Evolutionary conservation across 2,888 invertebrate genomes (phyloP), one percentile per base, ranked within the genome.

Genomic region (Leptopilina syphax): DNA sequence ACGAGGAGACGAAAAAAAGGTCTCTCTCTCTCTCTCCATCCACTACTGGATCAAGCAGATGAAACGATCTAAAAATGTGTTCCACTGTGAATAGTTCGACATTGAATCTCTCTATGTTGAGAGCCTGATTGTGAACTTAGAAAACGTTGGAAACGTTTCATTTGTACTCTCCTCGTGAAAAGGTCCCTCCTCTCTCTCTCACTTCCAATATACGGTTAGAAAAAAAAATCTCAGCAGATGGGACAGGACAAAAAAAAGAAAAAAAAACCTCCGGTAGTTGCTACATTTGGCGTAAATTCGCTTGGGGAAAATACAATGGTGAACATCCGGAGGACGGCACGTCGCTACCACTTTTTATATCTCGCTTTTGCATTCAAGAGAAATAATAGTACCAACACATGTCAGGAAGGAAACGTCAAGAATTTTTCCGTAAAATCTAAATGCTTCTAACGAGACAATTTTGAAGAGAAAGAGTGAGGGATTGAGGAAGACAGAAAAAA

Each of bases 231-330:
- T 66, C 77, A 76, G 78, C 76, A 80, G 79, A 81, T 80, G 80
- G 80, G 78, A 73, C 66, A 73, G 66, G 79, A 81, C 81, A 66
- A 83, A 81, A 83, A 81, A 81, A 79, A 57, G 5, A 10, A 50
- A 9, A 50, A 50, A 50, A 50, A 10, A 50, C 10, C 50, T 10
- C 50, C 57, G 57, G 73, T 73, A 57, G 54, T 57, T 73, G 73
- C 54, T 73, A 73, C 80, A 81, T 81, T 80, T 79, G 79, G 73
- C 80, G 80, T 73, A 81, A 78, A 82, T 80, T 82, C 82, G 82
- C 80, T 81, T 78, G 79, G 54, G 70, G 80, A 82, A 83, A 83
- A 76, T 79, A 79, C 80, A 83, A 81, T 76, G 54, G 65, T 68
- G 57, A 76, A 67, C 77, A 78, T 54, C 47, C 65, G 78, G 78